Conservation (phyloP, 1,140 invertebrate genomes). For the Dermatophagoides farinae region DNA sequence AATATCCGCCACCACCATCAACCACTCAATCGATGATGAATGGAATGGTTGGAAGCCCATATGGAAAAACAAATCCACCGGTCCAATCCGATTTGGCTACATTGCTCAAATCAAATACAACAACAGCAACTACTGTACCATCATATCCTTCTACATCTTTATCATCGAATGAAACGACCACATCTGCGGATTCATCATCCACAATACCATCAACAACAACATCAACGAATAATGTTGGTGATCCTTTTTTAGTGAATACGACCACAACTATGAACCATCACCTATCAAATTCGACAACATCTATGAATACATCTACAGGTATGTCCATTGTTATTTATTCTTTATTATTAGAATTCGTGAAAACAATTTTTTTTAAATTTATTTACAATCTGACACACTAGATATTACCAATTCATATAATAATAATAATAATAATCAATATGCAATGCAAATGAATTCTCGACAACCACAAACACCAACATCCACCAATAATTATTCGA, state of each 20-base stretch:
- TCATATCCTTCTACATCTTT: not conserved
- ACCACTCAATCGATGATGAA: not conserved
- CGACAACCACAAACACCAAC: not conserved
- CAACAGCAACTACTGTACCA: not conserved
- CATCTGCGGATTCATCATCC: not conserved
- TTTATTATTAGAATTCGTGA: not conserved
- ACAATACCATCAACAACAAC: constrained; percentile 2
- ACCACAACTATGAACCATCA: constrained; percentile 16
- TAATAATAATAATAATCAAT: not conserved
- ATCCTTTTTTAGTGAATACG: constrained; percentile 22
- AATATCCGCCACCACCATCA: not conserved
- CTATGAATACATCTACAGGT: constrained; percentile 22
- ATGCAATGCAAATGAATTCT: not conserved
- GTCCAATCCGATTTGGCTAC: not conserved
- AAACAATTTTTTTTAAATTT: not conserved
- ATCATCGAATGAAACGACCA: not conserved
- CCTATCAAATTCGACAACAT: constrained; percentile 16
- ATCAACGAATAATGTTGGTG: not conserved
- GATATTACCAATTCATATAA: constrained; percentile 22
- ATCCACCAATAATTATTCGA: not conserved
- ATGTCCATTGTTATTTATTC: not conserved
- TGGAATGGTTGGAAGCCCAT: not conserved
- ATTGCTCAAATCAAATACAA: constrained; percentile 2
- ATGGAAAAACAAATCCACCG: not conserved
- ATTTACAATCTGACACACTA: not conserved